These are phyloP conservation scores for Nerophis ophidion DNA, from an alignment of 2,113 vertebrate genomes.

Conservation along the genomic window DNA sequence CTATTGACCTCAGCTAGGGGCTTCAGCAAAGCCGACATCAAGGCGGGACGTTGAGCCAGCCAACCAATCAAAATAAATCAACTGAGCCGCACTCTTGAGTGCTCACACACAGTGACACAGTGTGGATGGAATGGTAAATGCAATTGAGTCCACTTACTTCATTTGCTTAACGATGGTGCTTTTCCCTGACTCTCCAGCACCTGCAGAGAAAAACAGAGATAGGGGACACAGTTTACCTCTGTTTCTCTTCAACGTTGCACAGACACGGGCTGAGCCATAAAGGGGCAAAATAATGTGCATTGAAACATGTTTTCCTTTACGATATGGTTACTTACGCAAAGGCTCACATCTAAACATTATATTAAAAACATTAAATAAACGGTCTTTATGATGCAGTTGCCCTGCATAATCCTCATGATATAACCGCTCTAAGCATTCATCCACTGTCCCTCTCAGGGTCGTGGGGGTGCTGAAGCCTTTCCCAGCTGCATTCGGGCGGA, in stretches of 20 bases:
- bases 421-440: not conserved
- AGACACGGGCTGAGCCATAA: not conserved
- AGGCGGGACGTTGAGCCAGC: slow-evolving; percentile 19
- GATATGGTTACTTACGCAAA: not conserved
- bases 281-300: slow-evolving; percentile 5
- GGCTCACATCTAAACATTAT: not conserved
- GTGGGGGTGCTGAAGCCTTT: no score
- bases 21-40: slow-evolving; percentile 24
- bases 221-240: slow-evolving; percentile 25
- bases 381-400: no score
- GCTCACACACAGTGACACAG: not conserved
- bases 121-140: not conserved
- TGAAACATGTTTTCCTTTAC: not conserved
- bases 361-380: not conserved
- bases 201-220: slow-evolving; percentile 57
- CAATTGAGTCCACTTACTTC: slow-evolving; percentile 82
- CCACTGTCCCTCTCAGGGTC: no score
- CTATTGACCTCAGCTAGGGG: slow-evolving; percentile 34
- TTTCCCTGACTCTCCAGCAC: slow-evolving; percentile 92
- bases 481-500: no score
- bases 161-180: slow-evolving; percentile 97
- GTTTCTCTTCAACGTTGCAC: slow-evolving; percentile 1
- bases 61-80: slow-evolving; percentile 18
- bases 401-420: not conserved
- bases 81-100: not conserved